phyloP scores from a whole-genome alignment of 2,797 vertebrate genomes.

The Spinibarbus caldwelli region DNA sequence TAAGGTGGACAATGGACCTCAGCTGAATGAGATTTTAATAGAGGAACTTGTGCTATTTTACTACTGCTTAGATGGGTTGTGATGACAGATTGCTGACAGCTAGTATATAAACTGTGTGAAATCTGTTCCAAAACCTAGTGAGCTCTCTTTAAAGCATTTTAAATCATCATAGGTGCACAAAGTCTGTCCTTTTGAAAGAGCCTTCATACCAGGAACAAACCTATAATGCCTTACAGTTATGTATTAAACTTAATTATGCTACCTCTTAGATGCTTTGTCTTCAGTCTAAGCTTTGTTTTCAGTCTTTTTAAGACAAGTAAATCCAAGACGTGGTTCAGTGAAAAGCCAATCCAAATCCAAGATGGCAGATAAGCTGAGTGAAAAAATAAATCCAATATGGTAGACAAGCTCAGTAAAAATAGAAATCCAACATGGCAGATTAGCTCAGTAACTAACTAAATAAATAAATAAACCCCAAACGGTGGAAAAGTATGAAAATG shows the following conservation, averaged over 20 bases:
- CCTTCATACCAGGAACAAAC: not conserved
- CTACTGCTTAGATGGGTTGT: not conserved
- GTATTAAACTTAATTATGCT: not conserved
- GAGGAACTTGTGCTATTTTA: not conserved
- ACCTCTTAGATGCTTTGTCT: not conserved
- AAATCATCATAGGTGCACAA: not conserved
- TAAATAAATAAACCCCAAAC: not conserved
- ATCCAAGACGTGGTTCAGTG: no score
- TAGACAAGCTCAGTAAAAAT: not conserved
- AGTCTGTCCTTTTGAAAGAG: not conserved
- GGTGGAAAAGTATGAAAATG: no score
- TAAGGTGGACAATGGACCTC: not conserved
- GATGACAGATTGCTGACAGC: not conserved
- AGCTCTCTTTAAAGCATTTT: not conserved
- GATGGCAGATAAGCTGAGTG: not conserved
- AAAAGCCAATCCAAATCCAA: no score
- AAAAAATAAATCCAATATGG: not conserved
- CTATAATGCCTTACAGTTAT: not conserved
- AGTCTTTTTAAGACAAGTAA: no score
- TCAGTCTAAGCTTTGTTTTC: not conserved
- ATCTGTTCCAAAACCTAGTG: not conserved
- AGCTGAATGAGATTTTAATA: conserved; percentile 21
- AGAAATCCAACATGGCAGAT: not conserved
- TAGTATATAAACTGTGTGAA: not conserved
- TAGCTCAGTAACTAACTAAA: not conserved